phyloP scores from a whole-genome alignment of 2,797 vertebrate genomes.

The Furcifer pardalis region DNA sequence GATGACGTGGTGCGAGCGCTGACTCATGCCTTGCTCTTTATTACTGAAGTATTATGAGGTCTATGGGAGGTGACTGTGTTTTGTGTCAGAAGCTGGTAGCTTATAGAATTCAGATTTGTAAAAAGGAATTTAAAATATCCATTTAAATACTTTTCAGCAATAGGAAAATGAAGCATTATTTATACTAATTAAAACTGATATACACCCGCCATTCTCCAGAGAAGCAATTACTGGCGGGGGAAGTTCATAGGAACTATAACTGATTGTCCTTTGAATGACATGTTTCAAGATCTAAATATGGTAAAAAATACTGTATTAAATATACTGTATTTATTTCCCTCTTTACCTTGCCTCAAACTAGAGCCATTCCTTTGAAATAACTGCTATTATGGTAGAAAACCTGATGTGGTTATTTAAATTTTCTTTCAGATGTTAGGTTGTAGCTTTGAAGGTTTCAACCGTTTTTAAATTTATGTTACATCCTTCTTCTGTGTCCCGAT shows the following conservation, averaged over 20 bases:
- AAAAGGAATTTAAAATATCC: neutral
- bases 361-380: neutral
- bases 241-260: neutral
- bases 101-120: neutral
- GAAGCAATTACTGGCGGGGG: neutral
- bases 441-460: neutral
- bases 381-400: neutral
- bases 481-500: too few relatives aligned
- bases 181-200: too few relatives aligned
- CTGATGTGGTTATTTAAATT: neutral
- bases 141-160: neutral
- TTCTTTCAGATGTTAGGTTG: neutral
- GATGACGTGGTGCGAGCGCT: neutral
- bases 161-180: too few relatives aligned
- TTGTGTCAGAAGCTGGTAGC: neutral
- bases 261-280: neutral
- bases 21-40: too few relatives aligned
- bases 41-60: neutral
- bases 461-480: neutral
- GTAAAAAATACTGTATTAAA: neutral
- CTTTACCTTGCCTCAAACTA: neutral
- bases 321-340: neutral
- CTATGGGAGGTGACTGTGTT: neutral
- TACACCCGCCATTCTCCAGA: too few relatives aligned
- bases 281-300: neutral